These are phyloP conservation scores for Chalcosyrphus nemorum DNA, from an alignment of 2,888 invertebrate species.

Conservation along the genomic window DNA sequence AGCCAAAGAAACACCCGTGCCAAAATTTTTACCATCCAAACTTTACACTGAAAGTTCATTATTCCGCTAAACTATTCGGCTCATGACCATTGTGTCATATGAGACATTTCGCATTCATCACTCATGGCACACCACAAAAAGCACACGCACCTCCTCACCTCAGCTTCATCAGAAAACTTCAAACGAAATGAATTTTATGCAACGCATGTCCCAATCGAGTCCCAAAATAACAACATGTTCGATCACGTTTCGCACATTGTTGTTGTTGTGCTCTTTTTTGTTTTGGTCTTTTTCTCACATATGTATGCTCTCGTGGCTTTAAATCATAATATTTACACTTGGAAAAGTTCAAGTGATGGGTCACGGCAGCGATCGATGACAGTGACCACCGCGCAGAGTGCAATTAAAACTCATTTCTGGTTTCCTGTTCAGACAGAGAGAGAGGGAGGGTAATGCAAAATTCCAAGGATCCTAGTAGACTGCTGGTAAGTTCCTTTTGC, in stretches of 20 bases:
- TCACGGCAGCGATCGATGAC: conserved; percentile 39
- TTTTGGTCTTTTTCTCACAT: neutral
- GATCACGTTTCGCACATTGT: conserved; percentile 2
- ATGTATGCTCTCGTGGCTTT: neutral
- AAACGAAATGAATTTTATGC: conserved; percentile 36
- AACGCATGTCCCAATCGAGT: conserved; percentile 47
- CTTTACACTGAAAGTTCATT: conserved; percentile 52
- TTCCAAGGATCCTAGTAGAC: conserved; percentile 21
- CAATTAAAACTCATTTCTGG: conserved; percentile 26
- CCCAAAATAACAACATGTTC: conserved; percentile 33
- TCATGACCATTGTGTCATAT: conserved; percentile 63
- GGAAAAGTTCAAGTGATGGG: conserved; percentile 28
- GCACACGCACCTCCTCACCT: conserved; percentile 22
- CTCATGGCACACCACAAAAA: neutral
- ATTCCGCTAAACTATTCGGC: conserved; percentile 46
- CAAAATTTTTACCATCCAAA: conserved; percentile 18
- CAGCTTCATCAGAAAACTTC: conserved; percentile 24
- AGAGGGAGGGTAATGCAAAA: neutral
- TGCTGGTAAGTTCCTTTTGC: neutral
- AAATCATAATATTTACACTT: conserved; percentile 25
- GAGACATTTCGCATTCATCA: conserved; percentile 57
- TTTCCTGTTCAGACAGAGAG: too few relatives aligned
- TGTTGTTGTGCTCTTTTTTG: conserved; percentile 2
- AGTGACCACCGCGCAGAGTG: neutral
- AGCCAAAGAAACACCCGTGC: neutral